Evolutionary conservation across 2,113 vertebrate species (phyloP).

Genomic region (Capricornis sumatraensis): DNA sequence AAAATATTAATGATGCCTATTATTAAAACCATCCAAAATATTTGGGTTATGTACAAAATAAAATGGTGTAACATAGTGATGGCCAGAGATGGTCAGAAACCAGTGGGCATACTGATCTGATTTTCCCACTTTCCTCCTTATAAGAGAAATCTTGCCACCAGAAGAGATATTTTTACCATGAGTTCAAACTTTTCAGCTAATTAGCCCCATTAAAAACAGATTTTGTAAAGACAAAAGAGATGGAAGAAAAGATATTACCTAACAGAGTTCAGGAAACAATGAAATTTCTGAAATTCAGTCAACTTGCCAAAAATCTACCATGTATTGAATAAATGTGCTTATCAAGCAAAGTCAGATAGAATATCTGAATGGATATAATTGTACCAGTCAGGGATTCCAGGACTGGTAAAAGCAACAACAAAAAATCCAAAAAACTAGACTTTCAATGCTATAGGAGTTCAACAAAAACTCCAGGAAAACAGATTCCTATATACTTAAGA

Average conservation of each 20-base stretch:
- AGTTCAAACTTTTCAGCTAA: not conserved
- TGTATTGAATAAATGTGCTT: not conserved
- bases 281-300: not conserved
- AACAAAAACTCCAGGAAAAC: not conserved
- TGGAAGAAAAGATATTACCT: not conserved
- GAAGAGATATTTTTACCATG: not conserved
- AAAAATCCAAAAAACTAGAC: not conserved
- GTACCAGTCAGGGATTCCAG: not conserved
- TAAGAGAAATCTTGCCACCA: not conserved
- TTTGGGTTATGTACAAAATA: not conserved
- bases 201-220: not conserved
- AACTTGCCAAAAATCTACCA: not conserved
- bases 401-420: not conserved
- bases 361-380: not conserved
- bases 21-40: not conserved
- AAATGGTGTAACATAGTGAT: not conserved
- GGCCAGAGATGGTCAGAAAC: not conserved
- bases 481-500: not conserved
- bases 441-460: not conserved
- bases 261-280: not conserved
- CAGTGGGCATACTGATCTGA: not conserved
- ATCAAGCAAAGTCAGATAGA: not conserved
- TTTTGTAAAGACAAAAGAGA: not conserved
- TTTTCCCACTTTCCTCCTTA: not conserved
- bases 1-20: not conserved